These are phyloP conservation scores for Polydrusus tereticollis DNA, from an alignment of 2,888 invertebrate species.

Conservation along the genomic window DNA sequence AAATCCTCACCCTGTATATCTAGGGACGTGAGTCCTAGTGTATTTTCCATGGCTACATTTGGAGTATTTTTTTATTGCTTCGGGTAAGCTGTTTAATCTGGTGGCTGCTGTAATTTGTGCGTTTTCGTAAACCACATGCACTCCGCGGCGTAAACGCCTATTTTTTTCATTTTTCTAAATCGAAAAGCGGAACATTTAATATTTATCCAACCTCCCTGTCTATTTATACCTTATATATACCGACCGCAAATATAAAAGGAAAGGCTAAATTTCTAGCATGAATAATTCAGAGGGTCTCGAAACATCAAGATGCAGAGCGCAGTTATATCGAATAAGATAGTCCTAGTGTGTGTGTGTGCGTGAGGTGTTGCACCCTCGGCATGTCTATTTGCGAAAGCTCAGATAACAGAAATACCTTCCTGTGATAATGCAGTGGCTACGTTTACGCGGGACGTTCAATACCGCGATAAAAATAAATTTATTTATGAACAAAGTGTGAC, in stretches of 20 bases:
- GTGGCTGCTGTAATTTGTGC: too few species aligned
- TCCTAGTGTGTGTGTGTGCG: conserved; percentile 30
- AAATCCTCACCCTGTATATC: too few species aligned
- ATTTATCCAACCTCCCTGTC: background rate
- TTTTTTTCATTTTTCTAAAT: background rate
- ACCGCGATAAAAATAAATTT: background rate
- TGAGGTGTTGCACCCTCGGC: conserved; percentile 34
- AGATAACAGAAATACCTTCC: conserved; percentile 36
- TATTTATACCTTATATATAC: conserved; percentile 5
- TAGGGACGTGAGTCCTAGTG: too few species aligned
- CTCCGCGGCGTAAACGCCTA: too few species aligned
- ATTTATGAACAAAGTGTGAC: too few species aligned
- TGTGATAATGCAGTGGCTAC: background rate
- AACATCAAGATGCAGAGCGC: conserved; percentile 33
- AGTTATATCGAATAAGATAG: conserved; percentile 25
- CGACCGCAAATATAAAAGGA: conserved; percentile 16
- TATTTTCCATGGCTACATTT: too few species aligned
- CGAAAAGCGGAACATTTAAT: background rate
- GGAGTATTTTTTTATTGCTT: too few species aligned
- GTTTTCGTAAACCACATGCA: too few species aligned
- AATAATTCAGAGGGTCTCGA: conserved; percentile 22
- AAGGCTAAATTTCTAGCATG: conserved; percentile 24
- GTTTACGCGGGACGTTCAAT: conserved; percentile 1
- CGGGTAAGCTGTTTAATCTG: too few species aligned
- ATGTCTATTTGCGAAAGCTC: conserved; percentile 34